Evolutionary conservation across 2,113 vertebrate species (phyloP).

Genomic region (Cryptomyrus ogoouensis): DNA sequence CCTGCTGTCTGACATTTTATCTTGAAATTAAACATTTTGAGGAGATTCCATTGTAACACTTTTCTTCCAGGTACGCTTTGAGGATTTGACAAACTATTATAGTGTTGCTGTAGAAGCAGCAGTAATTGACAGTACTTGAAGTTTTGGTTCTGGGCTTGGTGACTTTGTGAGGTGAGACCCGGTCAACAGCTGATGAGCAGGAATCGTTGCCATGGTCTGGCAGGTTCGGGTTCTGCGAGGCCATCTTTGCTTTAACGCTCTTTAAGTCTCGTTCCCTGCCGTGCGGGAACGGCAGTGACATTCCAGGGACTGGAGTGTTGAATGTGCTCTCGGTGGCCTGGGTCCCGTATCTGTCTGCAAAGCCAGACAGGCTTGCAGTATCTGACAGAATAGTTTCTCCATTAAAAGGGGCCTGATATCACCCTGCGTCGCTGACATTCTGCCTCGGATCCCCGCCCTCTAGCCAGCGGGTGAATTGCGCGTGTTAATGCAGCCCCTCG

Average conservation of each 20-base stretch:
- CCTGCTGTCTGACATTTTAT: not conserved
- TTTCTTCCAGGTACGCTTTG: not conserved
- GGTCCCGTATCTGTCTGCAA: not conserved
- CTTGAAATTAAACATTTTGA: not conserved
- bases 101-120: not conserved
- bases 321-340: slow-evolving; percentile 10
- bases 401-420: slow-evolving; percentile 3
- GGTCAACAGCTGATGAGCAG: not conserved
- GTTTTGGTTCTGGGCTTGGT: not conserved
- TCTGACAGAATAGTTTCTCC: slow-evolving; percentile 1
- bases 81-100: not conserved
- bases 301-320: not conserved
- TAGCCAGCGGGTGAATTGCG: too few species aligned
- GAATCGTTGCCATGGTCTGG: not conserved
- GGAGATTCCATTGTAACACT: not conserved
- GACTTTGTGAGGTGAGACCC: not conserved
- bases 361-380: not conserved
- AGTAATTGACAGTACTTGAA: not conserved
- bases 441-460: not conserved
- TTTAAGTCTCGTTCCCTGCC: not conserved
- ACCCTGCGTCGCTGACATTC: not conserved
- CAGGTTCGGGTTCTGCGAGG: not conserved
- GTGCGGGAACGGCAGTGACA: not conserved
- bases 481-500: not conserved
- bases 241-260: not conserved